A percentile compares a stretch with the other conserved stretches of the same genome.
Conservation (phyloP, 2,113 vertebrate genomes). For the Prolemur simus region DNA sequence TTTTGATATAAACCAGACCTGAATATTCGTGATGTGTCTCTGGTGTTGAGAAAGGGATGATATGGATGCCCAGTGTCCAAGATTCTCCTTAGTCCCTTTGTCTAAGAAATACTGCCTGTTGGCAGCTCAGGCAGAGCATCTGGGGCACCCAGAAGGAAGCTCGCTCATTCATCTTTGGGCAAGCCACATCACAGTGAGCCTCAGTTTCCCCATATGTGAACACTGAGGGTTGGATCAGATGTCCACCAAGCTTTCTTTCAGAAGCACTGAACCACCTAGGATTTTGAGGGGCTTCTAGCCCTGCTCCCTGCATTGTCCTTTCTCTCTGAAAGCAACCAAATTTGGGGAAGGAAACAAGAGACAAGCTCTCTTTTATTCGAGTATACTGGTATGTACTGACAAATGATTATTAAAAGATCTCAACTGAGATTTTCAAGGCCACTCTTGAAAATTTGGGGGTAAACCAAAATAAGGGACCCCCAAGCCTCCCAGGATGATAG, state of each 20-base stretch:
- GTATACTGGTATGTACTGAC: conserved; percentile 18
- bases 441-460: background rate
- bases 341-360: background rate
- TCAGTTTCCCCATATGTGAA: background rate
- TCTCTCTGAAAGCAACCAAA: background rate
- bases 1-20: background rate
- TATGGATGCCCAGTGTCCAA: background rate
- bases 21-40: background rate
- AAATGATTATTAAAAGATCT: background rate
- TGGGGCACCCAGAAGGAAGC: background rate
- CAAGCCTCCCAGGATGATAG: background rate
- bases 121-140: background rate
- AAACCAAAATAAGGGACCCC: background rate
- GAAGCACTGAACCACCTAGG: background rate
- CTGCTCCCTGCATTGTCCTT: background rate
- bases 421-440: conserved; percentile 28
- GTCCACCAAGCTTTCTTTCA: background rate
- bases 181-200: background rate
- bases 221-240: background rate
- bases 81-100: background rate
- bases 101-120: background rate
- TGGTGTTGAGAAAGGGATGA: background rate
- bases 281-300: background rate
- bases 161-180: background rate
- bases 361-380: conserved; percentile 42